Evolutionary conservation across 2,113 vertebrate genomes (phyloP).

Genomic region (Erythrolamprus reginae): DNA sequence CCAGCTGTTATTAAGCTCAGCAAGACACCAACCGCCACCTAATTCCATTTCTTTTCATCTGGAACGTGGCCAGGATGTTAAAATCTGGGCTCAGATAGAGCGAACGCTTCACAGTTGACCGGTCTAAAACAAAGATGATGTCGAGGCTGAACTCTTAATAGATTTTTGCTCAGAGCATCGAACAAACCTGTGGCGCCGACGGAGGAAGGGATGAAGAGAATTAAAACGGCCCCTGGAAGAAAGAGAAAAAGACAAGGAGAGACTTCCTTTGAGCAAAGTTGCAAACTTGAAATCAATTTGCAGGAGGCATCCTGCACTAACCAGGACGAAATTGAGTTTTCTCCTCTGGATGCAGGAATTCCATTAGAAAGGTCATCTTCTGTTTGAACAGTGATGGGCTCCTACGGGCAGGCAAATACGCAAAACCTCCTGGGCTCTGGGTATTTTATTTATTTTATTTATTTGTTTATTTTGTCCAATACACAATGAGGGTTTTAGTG

Average conservation of each 20-base stretch:
- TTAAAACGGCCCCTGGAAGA: not conserved
- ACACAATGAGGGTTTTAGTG: too few species aligned
- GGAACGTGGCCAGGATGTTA: not conserved
- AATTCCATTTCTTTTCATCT: not conserved
- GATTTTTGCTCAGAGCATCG: not conserved
- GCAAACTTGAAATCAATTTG: not conserved
- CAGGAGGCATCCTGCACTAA: not conserved
- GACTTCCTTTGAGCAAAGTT: not conserved
- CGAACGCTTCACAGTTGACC: not conserved
- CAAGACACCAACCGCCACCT: not conserved
- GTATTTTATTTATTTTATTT: too few species aligned
- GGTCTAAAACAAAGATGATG: not conserved
- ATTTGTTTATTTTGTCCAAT: too few species aligned
- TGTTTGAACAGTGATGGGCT: too few species aligned
- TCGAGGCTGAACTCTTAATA: not conserved
- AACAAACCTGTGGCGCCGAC: not conserved
- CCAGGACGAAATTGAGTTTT: not conserved
- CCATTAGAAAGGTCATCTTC: not conserved
- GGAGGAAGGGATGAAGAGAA: not conserved
- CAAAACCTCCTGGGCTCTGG: too few species aligned
- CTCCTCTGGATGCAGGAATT: not conserved
- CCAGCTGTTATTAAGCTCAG: not conserved
- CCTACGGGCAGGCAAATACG: too few species aligned
- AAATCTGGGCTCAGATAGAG: not conserved
- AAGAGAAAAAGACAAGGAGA: too few species aligned